Evolutionary conservation across 1,140 invertebrate genomes (phyloP).

Genomic region (Euschistus heros): DNA sequence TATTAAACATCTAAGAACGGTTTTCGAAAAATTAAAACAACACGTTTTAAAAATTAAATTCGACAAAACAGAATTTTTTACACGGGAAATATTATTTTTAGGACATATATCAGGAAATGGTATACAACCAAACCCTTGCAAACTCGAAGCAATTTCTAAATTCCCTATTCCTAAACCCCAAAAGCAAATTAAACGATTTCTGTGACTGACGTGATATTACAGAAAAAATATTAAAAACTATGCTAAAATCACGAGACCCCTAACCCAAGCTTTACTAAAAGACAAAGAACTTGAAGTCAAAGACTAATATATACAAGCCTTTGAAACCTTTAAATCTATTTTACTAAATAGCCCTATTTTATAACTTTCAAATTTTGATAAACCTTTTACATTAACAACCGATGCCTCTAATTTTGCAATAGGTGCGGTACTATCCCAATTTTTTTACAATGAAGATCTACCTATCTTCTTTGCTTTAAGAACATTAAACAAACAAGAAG

Average conservation of each 20-base stretch:
- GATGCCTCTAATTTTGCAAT: too few species aligned
- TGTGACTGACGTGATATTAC: too few species aligned
- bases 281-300: background rate
- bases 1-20: background rate
- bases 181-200: too few species aligned
- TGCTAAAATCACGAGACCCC: conserved; percentile 32
- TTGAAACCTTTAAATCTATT: conserved; percentile 33
- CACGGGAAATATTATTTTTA: background rate
- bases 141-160: too few species aligned
- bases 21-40: background rate
- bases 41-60: background rate
- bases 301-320: conserved; percentile 2
- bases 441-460: conserved; percentile 28
- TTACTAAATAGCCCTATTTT: conserved; percentile 33
- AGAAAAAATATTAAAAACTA: conserved; percentile 35
- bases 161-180: too few species aligned
- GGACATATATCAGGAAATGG: background rate
- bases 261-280: conserved; percentile 34
- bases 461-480: conserved; percentile 32
- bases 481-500: conserved; percentile 32
- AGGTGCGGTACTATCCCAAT: too few species aligned
- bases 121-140: too few species aligned
- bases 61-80: background rate
- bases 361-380: too few species aligned
- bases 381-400: too few species aligned